These are phyloP conservation scores for Plotosus lineatus DNA, from an alignment of 2,113 vertebrate species.

Conservation along the genomic window DNA sequence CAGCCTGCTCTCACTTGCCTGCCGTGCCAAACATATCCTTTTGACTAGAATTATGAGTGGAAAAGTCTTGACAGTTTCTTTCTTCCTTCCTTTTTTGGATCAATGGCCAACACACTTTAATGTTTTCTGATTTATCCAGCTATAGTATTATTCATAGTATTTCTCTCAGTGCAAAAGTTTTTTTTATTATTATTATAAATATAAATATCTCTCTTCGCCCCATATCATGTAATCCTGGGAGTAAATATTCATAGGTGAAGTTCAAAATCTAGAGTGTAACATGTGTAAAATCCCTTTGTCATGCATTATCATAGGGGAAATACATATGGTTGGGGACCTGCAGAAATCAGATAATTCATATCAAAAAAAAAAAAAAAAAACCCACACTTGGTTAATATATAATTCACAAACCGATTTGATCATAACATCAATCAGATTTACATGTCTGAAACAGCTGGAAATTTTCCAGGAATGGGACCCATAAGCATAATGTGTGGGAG, in stretches of 20 bases:
- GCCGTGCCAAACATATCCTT: constrained; percentile 7
- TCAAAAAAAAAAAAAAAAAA: neutral
- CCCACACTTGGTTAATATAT: neutral
- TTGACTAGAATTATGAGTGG: neutral
- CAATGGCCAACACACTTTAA: neutral
- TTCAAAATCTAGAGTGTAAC: too few species aligned
- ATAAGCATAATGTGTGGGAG: neutral
- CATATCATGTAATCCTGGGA: neutral
- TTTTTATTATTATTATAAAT: too few species aligned
- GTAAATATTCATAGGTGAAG: too few species aligned
- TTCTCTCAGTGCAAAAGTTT: neutral
- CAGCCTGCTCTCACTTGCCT: constrained; percentile 27
- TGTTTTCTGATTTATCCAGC: neutral
- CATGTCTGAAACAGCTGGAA: constrained; percentile 5
- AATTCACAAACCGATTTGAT: neutral
- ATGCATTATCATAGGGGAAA: neutral
- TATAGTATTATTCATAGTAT: neutral
- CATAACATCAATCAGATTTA: too few species aligned
- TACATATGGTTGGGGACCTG: neutral
- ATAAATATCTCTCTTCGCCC: neutral
- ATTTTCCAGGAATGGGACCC: neutral
- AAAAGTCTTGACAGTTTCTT: neutral
- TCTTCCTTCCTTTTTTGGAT: neutral
- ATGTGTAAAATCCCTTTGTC: constrained; percentile 4
- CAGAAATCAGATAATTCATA: neutral